Evolutionary conservation across 2,888 invertebrate genomes (phyloP).

Genomic region (Chrysomela aeneicollis): DNA sequence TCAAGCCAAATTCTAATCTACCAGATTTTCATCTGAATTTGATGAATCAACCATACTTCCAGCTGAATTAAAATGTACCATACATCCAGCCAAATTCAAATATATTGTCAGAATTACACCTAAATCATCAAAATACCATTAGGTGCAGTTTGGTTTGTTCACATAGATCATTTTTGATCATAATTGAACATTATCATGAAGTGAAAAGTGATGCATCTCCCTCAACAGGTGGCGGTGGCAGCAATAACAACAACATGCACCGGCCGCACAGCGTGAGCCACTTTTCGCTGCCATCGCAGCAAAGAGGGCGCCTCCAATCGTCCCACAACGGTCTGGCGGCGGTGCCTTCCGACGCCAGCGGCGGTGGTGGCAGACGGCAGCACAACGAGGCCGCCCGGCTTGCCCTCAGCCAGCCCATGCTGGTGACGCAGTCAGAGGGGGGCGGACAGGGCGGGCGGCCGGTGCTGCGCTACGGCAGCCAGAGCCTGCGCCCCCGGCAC

Average conservation of each 20-base stretch:
- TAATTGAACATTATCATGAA: too few relatives aligned
- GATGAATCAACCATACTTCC: too few relatives aligned
- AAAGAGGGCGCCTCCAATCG: constrained; percentile 26
- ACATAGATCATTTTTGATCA: too few relatives aligned
- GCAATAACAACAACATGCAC: constrained; percentile 58
- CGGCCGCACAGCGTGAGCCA: constrained; percentile 69
- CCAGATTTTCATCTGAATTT: too few relatives aligned
- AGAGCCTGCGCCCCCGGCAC: constrained; percentile 43
- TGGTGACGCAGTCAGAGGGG: constrained; percentile 56
- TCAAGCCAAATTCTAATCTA: too few relatives aligned
- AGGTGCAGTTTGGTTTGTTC: too few relatives aligned
- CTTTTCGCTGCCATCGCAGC: constrained; percentile 55
- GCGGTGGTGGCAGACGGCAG: constrained; percentile 34
- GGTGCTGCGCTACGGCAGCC: constrained; percentile 64
- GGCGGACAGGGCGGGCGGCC: constrained; percentile 31
- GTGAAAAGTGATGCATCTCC: too few relatives aligned
- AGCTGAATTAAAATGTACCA: too few relatives aligned
- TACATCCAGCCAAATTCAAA: too few relatives aligned
- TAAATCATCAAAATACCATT: too few relatives aligned
- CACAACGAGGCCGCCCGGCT: constrained; percentile 63
- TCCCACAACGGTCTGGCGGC: constrained; percentile 23
- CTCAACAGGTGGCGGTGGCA: not conserved
- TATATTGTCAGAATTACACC: too few relatives aligned
- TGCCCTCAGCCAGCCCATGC: constrained; percentile 76
- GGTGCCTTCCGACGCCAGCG: constrained; percentile 14